Conservation (phyloP, 1,140 invertebrate genomes). For the Cecropterus lyciades region DNA sequence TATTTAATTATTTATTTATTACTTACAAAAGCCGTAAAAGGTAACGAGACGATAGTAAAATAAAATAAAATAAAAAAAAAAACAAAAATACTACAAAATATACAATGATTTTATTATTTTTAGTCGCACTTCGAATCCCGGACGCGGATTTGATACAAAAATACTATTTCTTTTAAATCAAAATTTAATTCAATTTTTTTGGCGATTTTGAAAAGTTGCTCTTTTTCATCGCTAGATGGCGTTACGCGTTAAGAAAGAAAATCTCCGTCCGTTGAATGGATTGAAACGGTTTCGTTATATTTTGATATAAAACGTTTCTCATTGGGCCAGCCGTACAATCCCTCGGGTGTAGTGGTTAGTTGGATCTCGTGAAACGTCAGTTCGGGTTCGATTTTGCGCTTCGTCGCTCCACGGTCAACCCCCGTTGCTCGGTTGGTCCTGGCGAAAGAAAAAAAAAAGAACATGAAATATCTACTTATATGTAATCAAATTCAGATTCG, state of each 20-base stretch:
- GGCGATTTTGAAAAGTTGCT: not conserved
- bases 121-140: constrained; percentile 24
- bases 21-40: constrained; percentile 29
- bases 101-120: constrained; percentile 19
- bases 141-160: no score
- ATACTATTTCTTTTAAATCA: not conserved
- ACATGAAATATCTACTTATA: no score
- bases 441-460: no score
- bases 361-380: constrained; percentile 14
- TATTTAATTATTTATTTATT: constrained; percentile 20
- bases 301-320: constrained; percentile 9
- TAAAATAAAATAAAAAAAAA: constrained; percentile 8
- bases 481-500: no score
- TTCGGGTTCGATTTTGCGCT: constrained; percentile 23
- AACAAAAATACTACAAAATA: constrained; percentile 33
- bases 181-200: not conserved
- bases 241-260: not conserved
- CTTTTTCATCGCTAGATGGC: not conserved
- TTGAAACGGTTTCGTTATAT: constrained; percentile 12
- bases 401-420: constrained; percentile 52
- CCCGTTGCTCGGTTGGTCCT: constrained; percentile 74
- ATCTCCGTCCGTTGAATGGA: no score
- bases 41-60: constrained; percentile 23
- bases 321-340: not conserved
- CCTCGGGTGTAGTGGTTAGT: not conserved